These are phyloP conservation scores for Rhinopithecus roxellana DNA, from an alignment of 2,113 vertebrate species.

Conservation along the genomic window DNA sequence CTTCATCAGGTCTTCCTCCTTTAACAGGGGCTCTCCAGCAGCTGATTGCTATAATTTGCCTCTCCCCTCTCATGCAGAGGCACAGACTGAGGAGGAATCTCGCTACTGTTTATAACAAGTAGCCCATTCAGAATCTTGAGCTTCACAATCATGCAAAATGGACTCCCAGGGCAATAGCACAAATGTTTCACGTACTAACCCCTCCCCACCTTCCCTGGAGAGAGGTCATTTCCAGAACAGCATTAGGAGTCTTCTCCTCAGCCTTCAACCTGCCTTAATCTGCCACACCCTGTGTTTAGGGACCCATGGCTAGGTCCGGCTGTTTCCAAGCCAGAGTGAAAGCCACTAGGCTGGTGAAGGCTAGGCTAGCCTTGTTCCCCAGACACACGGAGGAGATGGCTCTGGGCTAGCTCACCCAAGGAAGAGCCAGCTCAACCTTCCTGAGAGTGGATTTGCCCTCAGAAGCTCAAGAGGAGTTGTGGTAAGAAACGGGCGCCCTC, in stretches of 20 bases:
- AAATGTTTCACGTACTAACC: background rate
- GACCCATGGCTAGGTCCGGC: background rate
- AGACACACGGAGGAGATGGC: background rate
- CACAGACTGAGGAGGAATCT: background rate
- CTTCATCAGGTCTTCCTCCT: background rate
- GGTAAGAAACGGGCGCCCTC: background rate
- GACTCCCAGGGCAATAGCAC: background rate
- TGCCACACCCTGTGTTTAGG: background rate
- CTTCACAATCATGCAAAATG: background rate
- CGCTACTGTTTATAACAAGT: background rate
- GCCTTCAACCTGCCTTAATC: background rate
- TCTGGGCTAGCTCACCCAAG: background rate
- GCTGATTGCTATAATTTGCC: background rate
- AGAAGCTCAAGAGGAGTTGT: background rate
- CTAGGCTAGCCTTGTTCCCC: background rate
- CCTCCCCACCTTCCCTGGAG: background rate
- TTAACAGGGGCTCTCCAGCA: background rate
- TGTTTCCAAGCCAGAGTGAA: rapidly evolving
- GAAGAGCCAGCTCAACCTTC: background rate
- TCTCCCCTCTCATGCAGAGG: background rate
- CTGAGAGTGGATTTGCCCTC: background rate
- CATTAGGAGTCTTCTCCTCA: background rate
- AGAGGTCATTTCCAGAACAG: background rate
- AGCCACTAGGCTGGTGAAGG: background rate
- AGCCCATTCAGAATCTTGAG: background rate